These are phyloP conservation scores for Todiramphus chloris DNA, from an alignment of 2,113 vertebrate genomes.

Conservation along the genomic window DNA sequence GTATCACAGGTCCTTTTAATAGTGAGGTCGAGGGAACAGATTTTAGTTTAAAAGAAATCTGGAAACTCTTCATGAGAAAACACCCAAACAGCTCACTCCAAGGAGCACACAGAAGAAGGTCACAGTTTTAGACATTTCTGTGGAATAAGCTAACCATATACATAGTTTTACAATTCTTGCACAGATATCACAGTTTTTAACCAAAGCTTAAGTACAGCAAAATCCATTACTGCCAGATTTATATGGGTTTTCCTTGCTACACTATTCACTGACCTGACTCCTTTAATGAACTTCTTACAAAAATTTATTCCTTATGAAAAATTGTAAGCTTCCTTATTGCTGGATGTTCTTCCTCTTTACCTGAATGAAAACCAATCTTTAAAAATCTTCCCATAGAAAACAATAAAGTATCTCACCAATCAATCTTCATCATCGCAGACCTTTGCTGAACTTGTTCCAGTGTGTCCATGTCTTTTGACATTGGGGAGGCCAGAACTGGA, in stretches of 20 bases:
- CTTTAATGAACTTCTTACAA: neutral
- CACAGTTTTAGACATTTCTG: neutral
- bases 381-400: neutral
- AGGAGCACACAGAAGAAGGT: neutral
- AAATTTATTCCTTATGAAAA: neutral
- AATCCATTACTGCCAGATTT: neutral
- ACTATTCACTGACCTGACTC: neutral
- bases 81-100: fast-evolving
- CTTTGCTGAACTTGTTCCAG: neutral
- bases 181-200: neutral
- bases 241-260: neutral
- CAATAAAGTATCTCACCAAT: neutral
- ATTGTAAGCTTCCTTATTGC: neutral
- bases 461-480: neutral
- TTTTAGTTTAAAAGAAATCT: neutral
- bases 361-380: neutral
- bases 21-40: neutral
- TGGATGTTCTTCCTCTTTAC: neutral
- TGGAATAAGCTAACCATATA: neutral
- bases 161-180: neutral
- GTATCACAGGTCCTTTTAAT: neutral
- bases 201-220: neutral
- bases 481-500: neutral
- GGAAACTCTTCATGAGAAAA: neutral
- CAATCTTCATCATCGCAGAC: neutral